Evolutionary conservation across 2,113 vertebrate species (phyloP).

Genomic region (Rhizomys pruinosus): DNA sequence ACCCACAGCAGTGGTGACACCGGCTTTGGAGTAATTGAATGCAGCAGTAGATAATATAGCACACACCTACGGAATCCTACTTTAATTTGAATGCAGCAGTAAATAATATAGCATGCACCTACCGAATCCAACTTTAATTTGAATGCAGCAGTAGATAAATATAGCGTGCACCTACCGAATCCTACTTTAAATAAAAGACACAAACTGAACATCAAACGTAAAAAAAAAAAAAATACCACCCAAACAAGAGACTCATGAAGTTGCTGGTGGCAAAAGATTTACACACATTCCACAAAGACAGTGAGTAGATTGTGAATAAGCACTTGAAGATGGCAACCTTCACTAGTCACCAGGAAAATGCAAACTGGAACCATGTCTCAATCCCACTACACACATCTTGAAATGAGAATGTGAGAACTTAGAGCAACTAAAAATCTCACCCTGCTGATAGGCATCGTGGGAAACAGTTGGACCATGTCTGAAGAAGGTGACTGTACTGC

Average conservation of each 20-base stretch:
- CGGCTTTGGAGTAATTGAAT: background rate
- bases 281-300: background rate
- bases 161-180: background rate
- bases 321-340: background rate
- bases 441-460: background rate
- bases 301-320: background rate
- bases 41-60: background rate
- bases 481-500: background rate
- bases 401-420: background rate
- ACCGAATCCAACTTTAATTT: background rate
- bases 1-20: background rate
- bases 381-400: background rate
- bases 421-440: background rate
- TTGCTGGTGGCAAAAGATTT: background rate
- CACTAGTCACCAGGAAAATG: background rate
- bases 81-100: background rate
- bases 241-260: conserved; percentile 10
- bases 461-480: background rate
- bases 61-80: background rate
- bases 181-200: conserved; percentile 20
- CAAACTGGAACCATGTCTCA: background rate
- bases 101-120: background rate
- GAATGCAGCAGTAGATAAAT: background rate
- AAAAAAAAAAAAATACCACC: background rate
- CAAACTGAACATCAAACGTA: background rate